Evolutionary conservation across 2,888 invertebrate species (phyloP), one percentile per base, ranked within the genome.

Genomic region (Acronicta aceris): DNA sequence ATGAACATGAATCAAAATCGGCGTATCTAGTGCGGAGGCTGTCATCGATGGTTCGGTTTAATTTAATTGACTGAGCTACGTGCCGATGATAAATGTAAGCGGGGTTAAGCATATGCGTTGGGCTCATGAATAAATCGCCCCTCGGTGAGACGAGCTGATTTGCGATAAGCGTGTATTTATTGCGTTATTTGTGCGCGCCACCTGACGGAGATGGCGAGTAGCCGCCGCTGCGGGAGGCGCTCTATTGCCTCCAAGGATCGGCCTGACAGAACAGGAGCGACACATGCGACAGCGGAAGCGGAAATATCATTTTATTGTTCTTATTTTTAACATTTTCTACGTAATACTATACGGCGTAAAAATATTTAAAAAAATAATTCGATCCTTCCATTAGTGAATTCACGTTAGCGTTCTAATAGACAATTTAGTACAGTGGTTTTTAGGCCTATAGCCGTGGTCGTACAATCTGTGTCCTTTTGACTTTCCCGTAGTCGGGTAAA

Each of bases 91-190:
- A 92, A 93, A 94, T 93, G 93, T 85, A 82, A 82, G 87, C 81
- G 81, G 87, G 90, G 93, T 92, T 92, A 90, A 92, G 88, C 90
- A 90, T 89, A 91, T 89, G 89, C 89, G 82, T 81, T 78, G 78
- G 74, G 86, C 88, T 89, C 89, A 91, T 92, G 92, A 92, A 93
- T 94, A 93, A 89, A 93, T 93, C 89, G 91, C 85, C 87, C 84
- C 87, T 88, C 85, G 86, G 87, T 87, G 89, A 89, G 91, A 90
- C 84, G 89, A 91, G 87, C 89, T 92, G 94, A 94, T 94, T 93
- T 92, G 93, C 92, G 94, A 94, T 94, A 94, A 93, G 92, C 89
- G 83, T 81, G 87, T 92, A 93, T 94, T 93, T 93, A 94, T 93
- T 92, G 90, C 89, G 89, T 89, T 90, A 92, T 91, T 91, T 91